Base-by-base conservation (phyloP, 1,140 invertebrate species). In the Cherax quadricarinatus region DNA sequence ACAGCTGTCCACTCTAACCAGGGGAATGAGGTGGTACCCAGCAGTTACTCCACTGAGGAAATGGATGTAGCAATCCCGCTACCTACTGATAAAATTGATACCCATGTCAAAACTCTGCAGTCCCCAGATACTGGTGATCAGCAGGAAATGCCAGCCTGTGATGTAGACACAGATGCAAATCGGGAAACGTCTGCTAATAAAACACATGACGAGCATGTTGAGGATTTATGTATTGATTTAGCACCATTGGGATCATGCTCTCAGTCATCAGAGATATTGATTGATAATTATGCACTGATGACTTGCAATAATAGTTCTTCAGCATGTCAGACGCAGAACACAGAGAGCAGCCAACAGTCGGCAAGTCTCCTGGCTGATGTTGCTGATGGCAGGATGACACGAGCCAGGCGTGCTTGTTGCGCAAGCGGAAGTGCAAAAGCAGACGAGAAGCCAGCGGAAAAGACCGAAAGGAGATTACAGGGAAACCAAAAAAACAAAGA, bases 21-120 rank as follows among this genome's bases (percentile, higher is more conserved):
- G 7, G 70, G 7, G 24, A 75, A n/a, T 75, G 66, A 84, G 49
- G 48, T 73, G 57, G 49, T 91, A 14, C 84, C 78, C 7, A 48
- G 60, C 62, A 91, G 90, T 41, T 91, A 53, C 73, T 4, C 10
- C 21, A 86, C 84, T 21, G 75, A 86, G 84, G 84, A 87, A 16
- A 66, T 87, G 48, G 60, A 60, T 6, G 21, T 66, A 18, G 78
- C 84, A 9, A 21, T 91, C 48, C 85, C 90, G 21, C 18, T 91
- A 2, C 48, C 84, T 7, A 12, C 21, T 81, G 30, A 41, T 30
- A 41, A 21, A 5, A 75, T 75, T 30, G 6, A 75, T 30, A 75
- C 70, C 12, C 12, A 12, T 75, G 24, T 30, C 62, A 66, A 66
- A 21, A 66, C 14, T 66, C 21, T 66, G 14, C 5, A 66, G 21